Base-by-base conservation (phyloP, 2,797 vertebrate genomes). In the Cichlasoma orientale region DNA sequence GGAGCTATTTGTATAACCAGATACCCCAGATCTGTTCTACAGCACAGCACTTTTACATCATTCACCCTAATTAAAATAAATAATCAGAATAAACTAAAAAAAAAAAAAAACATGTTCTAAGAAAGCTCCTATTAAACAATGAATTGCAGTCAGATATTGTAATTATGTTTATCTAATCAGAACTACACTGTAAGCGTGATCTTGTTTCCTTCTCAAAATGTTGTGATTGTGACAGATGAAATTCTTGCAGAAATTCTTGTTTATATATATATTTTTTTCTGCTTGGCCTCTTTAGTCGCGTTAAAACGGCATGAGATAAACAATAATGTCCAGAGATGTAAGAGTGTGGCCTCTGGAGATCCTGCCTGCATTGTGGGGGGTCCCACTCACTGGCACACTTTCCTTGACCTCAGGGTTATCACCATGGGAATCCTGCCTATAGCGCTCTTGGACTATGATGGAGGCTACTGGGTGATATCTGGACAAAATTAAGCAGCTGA, bases 401-500 rank as follows among this genome's bases (percentile, higher is more conserved):
- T 90, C 92, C 82, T 79, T 92, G 94, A 95, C 95, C 95, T 79
- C 41, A 7, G 80, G 95, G 94, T 96, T 94, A 92, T 96, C 93
- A 61, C 92, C 90, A 87, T 91, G 88, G 92, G 92, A 92, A 95
- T 90, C 88, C 83, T 36, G 76, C 78, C 79, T 92, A 90, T 79
- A 85, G 91, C 88, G 84, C 90, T 90, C 87, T 41, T 80, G 89
- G 90, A 89, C 80, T 77, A 88, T 56, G 80, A 56, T 38, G n/a
- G 19, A 23, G 79, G 88, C 86, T 91, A 91, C 91, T 86, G 89
- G 82, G 76, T 86, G 83, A 88, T 88, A 89, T 82, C 88, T 90
- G 88, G 83, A 61, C 75, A 77, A 56, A 72, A 52, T 66, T 54
- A 9, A 83, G 18, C 72, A 66, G 56, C 84, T 80, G 54, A 4